These are phyloP conservation scores for Malurus melanocephalus DNA, from an alignment of 2,113 vertebrate species.

Conservation along the genomic window DNA sequence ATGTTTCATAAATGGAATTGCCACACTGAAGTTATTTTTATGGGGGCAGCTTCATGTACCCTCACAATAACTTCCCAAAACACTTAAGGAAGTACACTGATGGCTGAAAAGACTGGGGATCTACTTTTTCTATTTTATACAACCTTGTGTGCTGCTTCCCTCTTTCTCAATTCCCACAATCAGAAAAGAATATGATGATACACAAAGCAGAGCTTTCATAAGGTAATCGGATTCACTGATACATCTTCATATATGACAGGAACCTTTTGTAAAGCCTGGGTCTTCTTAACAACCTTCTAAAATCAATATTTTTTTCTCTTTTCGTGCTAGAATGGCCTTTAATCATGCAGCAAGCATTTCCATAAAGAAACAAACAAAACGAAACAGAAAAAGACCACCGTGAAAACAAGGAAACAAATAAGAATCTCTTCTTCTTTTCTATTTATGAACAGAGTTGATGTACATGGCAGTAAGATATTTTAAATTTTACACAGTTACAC, in stretches of 20 bases:
- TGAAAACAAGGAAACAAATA: neutral
- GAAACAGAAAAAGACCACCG: neutral
- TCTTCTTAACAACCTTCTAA: neutral
- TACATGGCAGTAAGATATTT: neutral
- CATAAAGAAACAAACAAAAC: neutral
- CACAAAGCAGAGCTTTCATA: neutral
- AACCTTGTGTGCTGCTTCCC: neutral
- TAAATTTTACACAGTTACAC: neutral
- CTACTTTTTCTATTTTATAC: neutral
- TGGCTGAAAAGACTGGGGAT: neutral
- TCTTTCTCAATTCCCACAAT: neutral
- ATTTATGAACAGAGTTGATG: neutral
- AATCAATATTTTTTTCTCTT: neutral
- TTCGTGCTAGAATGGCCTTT: neutral
- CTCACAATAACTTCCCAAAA: neutral
- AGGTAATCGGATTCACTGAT: neutral
- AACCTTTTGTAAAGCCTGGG: neutral
- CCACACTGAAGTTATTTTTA: neutral
- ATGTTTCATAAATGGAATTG: rapidly evolving
- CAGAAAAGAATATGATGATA: neutral
- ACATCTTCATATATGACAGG: neutral
- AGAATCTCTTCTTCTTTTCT: neutral
- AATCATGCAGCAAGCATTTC: neutral
- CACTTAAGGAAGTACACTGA: rapidly evolving
- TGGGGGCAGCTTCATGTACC: neutral